Evolutionary conservation across 2,113 vertebrate genomes (phyloP).

Genomic region (Podocnemis expansa): DNA sequence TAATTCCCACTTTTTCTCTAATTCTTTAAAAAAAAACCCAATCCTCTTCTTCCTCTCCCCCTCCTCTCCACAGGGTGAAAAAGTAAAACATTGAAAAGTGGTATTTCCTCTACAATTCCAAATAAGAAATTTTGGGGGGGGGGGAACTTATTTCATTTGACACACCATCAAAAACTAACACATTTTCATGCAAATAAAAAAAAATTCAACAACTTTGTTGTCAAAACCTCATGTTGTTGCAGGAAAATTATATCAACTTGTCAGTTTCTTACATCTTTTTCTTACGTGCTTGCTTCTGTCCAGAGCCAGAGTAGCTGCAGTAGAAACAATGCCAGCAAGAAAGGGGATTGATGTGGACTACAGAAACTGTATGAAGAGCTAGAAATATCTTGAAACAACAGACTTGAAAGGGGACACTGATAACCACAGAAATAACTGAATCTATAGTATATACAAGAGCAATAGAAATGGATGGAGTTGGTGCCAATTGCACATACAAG

Average conservation of each 20-base stretch:
- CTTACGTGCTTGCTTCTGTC: constrained; percentile 34
- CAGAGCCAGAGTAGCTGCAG: neutral
- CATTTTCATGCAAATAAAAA: neutral
- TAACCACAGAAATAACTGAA: neutral
- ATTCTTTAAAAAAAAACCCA: constrained; percentile 1
- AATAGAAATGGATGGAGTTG: constrained; percentile 65
- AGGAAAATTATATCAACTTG: neutral
- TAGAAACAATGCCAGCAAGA: neutral
- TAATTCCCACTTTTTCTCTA: constrained; percentile 6
- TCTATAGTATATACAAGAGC: neutral
- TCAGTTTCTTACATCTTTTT: neutral
- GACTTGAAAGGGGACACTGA: neutral
- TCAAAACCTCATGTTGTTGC: neutral
- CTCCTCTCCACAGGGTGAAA: neutral
- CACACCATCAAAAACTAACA: neutral
- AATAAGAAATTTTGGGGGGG: neutral
- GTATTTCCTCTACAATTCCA: neutral
- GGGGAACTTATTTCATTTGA: neutral
- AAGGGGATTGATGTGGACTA: neutral
- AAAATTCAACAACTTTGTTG: neutral
- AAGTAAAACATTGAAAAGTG: constrained; percentile 46
- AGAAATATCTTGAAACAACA: neutral
- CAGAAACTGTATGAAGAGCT: neutral
- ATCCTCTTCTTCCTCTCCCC: neutral
- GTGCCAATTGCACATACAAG: constrained; percentile 62